Conservation (phyloP, 2,113 vertebrate species). For the Excalfactoria chinensis region DNA sequence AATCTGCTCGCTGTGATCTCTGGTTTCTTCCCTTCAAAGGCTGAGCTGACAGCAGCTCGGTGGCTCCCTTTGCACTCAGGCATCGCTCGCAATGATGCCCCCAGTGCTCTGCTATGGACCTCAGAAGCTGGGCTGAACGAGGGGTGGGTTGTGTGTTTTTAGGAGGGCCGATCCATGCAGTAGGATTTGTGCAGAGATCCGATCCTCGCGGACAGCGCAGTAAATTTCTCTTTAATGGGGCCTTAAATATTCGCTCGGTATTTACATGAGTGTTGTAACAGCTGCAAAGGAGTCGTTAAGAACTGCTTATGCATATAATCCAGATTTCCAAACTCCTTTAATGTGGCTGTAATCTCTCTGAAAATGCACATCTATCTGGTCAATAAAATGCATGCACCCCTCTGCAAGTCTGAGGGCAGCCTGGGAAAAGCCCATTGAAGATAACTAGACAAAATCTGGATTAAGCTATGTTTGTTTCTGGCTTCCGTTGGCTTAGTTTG, state of each 20-base stretch:
- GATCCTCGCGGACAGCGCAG: not conserved
- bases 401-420: not conserved
- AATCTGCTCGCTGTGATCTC: not conserved
- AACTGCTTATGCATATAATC: constrained; percentile 32
- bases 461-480: not conserved
- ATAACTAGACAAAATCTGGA: not conserved
- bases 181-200: not conserved
- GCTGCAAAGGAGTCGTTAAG: constrained; percentile 41
- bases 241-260: constrained; percentile 30
- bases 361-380: constrained; percentile 39
- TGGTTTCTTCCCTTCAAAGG: not conserved
- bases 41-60: not conserved
- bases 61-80: not conserved
- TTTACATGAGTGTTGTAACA: constrained; percentile 63
- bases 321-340: constrained; percentile 57
- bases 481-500: not conserved
- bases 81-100: not conserved
- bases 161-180: not conserved
- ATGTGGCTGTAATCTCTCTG: not conserved
- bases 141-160: not conserved
- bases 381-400: constrained; percentile 28
- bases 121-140: not conserved
- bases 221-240: constrained; percentile 43
- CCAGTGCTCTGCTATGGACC: not conserved
- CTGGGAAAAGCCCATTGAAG: accelerated